Conservation (phyloP, 2,888 invertebrate genomes). For the Crioceris asparagi region DNA sequence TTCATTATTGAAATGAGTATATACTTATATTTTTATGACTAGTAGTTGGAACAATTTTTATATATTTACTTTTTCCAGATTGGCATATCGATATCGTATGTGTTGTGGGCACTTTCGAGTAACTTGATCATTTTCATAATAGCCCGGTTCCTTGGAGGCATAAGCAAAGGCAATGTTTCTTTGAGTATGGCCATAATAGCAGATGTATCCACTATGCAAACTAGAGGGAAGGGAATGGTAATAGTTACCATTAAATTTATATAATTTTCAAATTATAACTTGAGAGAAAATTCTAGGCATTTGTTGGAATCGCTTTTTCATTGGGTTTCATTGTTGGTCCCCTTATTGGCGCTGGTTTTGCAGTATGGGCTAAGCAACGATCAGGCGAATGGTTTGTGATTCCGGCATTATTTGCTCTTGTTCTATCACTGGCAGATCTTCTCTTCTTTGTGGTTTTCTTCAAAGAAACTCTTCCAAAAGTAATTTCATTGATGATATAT, state of each 20-base stretch:
- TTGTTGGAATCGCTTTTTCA: conserved; percentile 94
- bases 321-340: conserved; percentile 96
- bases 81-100: conserved; percentile 77
- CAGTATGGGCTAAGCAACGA: conserved; percentile 53
- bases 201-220: conserved; percentile 74
- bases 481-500: conserved; percentile 30
- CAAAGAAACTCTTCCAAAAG: conserved; percentile 74
- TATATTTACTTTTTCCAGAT: conserved; percentile 44
- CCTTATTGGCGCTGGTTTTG: conserved; percentile 84
- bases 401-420: conserved; percentile 69
- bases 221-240: conserved; percentile 92
- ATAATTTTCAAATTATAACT: not conserved
- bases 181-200: conserved; percentile 91
- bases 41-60: too few species aligned
- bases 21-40: too few species aligned
- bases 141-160: conserved; percentile 85
- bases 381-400: conserved; percentile 65
- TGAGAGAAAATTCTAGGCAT: conserved; percentile 54
- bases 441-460: conserved; percentile 60
- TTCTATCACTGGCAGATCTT: conserved; percentile 67
- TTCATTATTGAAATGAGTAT: too few species aligned
- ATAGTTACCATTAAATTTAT: conserved; percentile 3
- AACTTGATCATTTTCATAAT: conserved; percentile 86
- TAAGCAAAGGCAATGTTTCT: conserved; percentile 95
- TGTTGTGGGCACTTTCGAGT: conserved; percentile 78